These are phyloP conservation scores for Salvator merianae DNA, from an alignment of 2,113 vertebrate species.

Conservation along the genomic window DNA sequence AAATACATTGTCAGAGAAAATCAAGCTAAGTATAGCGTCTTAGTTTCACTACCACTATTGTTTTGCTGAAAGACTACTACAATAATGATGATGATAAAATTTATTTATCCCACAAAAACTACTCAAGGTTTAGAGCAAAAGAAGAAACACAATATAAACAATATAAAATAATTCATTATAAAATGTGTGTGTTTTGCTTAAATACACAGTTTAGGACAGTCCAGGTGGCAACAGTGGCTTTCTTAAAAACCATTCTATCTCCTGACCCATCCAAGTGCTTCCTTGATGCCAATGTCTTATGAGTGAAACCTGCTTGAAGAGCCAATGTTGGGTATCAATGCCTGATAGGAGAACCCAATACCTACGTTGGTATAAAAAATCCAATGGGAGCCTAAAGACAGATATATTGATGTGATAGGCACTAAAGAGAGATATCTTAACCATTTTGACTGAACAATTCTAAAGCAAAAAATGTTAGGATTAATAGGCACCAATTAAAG, in stretches of 20 bases:
- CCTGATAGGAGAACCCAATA: neutral
- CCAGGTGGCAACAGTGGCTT: neutral
- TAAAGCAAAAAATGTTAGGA: neutral
- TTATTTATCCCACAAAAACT: no score
- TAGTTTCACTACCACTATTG: neutral
- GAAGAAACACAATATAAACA: no score
- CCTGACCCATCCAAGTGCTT: neutral
- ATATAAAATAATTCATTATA: no score
- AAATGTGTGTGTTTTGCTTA: no score
- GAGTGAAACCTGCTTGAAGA: neutral
- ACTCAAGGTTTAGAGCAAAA: no score
- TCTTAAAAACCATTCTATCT: neutral
- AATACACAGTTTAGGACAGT: neutral
- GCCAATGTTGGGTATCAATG: neutral
- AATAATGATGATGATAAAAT: no score
- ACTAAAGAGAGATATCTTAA: neutral
- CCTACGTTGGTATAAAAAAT: neutral
- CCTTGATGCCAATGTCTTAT: neutral
- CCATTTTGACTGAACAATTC: neutral
- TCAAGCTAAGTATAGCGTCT: neutral
- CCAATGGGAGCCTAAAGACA: neutral
- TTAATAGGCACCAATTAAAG: neutral
- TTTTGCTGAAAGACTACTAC: neutral
- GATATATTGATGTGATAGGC: neutral
- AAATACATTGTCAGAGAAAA: neutral